Conservation (phyloP, 2,888 invertebrate genomes). For the Omphaloscelis lunosa region DNA sequence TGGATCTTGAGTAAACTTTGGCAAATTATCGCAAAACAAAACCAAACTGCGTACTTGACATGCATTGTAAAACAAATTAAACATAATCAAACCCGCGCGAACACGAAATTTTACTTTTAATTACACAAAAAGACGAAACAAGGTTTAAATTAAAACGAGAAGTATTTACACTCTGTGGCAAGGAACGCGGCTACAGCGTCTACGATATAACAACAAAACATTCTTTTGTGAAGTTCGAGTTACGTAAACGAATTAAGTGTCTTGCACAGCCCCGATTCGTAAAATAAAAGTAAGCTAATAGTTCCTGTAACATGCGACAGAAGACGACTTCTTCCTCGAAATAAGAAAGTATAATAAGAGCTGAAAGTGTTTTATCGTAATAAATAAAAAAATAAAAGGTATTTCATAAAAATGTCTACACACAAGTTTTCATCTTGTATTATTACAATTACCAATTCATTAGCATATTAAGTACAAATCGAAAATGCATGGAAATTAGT, state of each 20-base stretch:
- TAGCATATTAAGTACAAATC: background rate
- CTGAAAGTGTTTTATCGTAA: background rate
- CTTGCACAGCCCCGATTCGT: background rate
- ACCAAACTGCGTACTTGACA: conserved; percentile 1
- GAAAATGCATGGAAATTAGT: background rate
- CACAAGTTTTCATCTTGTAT: background rate
- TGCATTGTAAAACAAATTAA: conserved; percentile 40
- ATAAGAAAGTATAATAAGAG: background rate
- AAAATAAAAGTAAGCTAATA: background rate
- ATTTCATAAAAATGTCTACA: background rate
- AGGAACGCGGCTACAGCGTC: conserved; percentile 33
- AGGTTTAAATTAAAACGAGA: conserved; percentile 59
- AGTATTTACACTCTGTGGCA: conserved; percentile 55
- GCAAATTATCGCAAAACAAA: conserved; percentile 18
- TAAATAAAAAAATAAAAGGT: background rate
- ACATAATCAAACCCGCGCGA: conserved; percentile 37
- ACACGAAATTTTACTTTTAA: conserved; percentile 55
- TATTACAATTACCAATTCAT: background rate
- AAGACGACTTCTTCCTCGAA: background rate
- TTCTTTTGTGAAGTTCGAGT: conserved; percentile 43
- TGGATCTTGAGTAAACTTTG: no score
- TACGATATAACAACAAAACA: conserved; percentile 39
- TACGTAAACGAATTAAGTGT: conserved; percentile 30
- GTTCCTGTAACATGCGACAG: background rate
- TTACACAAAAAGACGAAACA: conserved; percentile 54